Conservation (phyloP, 2,888 invertebrate species). For the Dorcus hopei region DNA sequence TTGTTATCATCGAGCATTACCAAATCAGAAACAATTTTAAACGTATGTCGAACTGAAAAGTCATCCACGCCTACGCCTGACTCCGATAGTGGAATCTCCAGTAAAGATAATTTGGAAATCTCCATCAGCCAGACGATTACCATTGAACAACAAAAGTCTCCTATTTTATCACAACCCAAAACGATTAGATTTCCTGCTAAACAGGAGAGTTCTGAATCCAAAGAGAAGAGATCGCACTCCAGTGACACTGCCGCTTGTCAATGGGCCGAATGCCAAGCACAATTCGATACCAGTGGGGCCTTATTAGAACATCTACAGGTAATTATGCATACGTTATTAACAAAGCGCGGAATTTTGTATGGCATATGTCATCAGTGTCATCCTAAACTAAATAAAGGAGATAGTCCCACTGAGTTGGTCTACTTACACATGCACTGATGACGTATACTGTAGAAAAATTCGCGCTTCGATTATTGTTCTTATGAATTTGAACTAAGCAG, state of each 20-base stretch:
- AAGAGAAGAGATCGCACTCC: conserved; percentile 41
- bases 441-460: too few relatives aligned
- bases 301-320: conserved; percentile 87
- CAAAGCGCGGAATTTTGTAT: neutral
- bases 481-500: too few relatives aligned
- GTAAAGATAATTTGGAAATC: conserved; percentile 38
- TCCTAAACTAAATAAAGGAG: neutral
- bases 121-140: conserved; percentile 35
- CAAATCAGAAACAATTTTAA: conserved; percentile 21
- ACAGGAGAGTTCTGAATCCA: conserved; percentile 40
- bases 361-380: neutral
- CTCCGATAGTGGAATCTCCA: conserved; percentile 45
- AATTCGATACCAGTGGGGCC: conserved; percentile 76
- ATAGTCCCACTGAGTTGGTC: too few relatives aligned
- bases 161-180: conserved; percentile 77
- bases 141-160: conserved; percentile 59
- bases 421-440: too few relatives aligned
- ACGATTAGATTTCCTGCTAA: conserved; percentile 76
- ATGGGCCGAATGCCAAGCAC: conserved; percentile 79
- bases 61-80: conserved; percentile 28
- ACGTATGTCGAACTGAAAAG: conserved; percentile 21
- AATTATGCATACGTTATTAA: conserved; percentile 25
- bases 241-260: conserved; percentile 58
- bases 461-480: too few relatives aligned
- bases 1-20: conserved; percentile 25